Evolutionary conservation across 2,888 invertebrate genomes (phyloP), one percentile per base, ranked within the genome.

Genomic region (Mycogona germanica): DNA sequence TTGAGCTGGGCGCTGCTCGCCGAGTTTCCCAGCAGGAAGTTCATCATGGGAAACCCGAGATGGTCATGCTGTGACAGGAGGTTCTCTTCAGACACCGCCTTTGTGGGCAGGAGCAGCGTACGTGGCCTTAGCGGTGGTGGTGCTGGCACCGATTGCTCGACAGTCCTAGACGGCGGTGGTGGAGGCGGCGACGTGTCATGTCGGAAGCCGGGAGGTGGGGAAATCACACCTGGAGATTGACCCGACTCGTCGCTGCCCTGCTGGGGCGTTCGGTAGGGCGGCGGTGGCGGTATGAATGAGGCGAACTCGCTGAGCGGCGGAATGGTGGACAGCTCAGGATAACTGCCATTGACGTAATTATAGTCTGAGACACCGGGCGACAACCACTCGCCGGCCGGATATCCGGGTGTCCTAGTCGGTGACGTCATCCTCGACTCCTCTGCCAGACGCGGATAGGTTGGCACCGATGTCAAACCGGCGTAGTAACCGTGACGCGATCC

Each of bases 181-280:
- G 17, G 19, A 30, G 21, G 29, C 30, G 23, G 30, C 30, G 26
- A 32, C 23, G 37, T n/a, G 12, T 49, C 49, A 25, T 37, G 49
- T 7, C 38, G 35, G 26, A 49, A 49, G 6, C 38, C 49, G 1
- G 23, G 37, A 21, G 49, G 49, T 12, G 49, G 49, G 1, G 49
- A 25, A 7, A 49, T 7, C 3, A 23, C 19, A 29, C 38, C 29
- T 23, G 49, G 23, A 32, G 38, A 38, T 7, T 35, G 7, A 6
- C 25, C 29, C 17, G 17, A 4, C 5, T 47, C 32, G 19, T 49
- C 38, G 23, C n/a, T 12, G 12, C 38, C 26, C 37, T 38, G n/a
- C n/a, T n/a, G 49, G 38, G 55, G 54, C 48, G 53, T 58, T 7
- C 57, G 52, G 17, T 55, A 55, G 9, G 56, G 48, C 9, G 56